Evolutionary conservation across 2,888 invertebrate genomes (phyloP).

Genomic region (Pediacus dermestoides): DNA sequence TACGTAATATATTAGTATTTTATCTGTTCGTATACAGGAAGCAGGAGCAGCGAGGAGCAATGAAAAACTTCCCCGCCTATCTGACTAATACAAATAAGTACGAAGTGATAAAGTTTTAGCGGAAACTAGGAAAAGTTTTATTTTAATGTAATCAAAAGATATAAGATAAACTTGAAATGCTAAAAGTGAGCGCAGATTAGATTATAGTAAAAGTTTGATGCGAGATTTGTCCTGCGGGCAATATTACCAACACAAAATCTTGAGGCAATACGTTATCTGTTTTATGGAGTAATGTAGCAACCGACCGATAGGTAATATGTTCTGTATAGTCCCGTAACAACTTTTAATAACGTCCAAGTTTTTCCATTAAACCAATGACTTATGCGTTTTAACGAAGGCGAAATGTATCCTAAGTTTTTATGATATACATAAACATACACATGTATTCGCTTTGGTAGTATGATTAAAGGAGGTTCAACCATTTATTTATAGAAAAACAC

Average conservation of each 20-base stretch:
- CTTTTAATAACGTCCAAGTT: constrained; percentile 46
- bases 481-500: no score
- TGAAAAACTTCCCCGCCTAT: no score
- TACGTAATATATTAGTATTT: no score
- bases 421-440: no score
- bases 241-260: constrained; percentile 14
- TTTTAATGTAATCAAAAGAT: constrained; percentile 34
- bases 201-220: constrained; percentile 31
- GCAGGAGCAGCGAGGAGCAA: no score
- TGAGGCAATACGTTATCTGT: constrained; percentile 37
- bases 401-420: no score
- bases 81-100: no score
- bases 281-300: constrained; percentile 37
- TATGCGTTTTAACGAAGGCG: constrained; percentile 24
- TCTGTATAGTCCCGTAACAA: constrained; percentile 28
- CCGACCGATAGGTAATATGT: constrained; percentile 40
- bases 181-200: constrained; percentile 34
- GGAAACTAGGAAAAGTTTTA: constrained; percentile 20
- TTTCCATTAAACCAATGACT: constrained; percentile 45
- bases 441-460: no score
- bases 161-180: constrained; percentile 30
- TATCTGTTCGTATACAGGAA: no score
- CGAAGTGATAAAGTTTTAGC: constrained; percentile 4
- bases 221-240: constrained; percentile 20
- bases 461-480: no score